These are phyloP conservation scores for Hypothenemus hampei DNA, from an alignment of 1,140 invertebrate species.

Conservation along the genomic window DNA sequence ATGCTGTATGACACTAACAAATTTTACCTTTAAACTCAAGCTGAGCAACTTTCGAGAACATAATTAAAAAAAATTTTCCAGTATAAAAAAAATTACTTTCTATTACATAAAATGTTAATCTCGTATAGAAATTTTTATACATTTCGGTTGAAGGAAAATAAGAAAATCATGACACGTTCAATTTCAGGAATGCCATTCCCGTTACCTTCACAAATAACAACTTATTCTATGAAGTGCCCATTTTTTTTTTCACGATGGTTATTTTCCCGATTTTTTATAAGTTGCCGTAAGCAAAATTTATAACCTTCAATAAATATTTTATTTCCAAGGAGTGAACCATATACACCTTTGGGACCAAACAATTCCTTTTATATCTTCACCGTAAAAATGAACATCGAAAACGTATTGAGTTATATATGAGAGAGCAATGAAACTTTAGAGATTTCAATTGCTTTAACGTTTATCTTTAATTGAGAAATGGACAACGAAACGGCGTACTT, in stretches of 20 bases:
- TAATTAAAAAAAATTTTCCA: no score
- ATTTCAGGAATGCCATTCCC: not conserved
- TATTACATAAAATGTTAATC: no score
- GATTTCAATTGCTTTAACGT: not conserved
- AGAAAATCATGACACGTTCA: not conserved
- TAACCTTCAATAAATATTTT: conserved; percentile 8
- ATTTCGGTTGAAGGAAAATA: no score
- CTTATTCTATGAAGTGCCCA: not conserved
- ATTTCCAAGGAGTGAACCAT: conserved; percentile 1
- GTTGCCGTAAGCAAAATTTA: conserved; percentile 5
- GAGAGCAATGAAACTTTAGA: not conserved
- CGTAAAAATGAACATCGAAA: conserved; percentile 1
- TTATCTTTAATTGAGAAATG: no score
- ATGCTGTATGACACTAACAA: no score
- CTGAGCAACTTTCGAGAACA: no score
- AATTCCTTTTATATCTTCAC: conserved; percentile 1
- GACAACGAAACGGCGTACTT: no score
- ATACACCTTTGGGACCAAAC: not conserved
- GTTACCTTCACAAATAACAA: not conserved
- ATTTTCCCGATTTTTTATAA: no score
- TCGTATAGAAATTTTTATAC: no score
- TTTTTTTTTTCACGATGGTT: not conserved
- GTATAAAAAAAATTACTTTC: no score
- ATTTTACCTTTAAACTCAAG: no score
- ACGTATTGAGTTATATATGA: conserved; percentile 8